Evolutionary conservation across 2,888 invertebrate genomes (phyloP), one percentile per base, ranked within the genome.

Genomic region (Nymphalis c-album): DNA sequence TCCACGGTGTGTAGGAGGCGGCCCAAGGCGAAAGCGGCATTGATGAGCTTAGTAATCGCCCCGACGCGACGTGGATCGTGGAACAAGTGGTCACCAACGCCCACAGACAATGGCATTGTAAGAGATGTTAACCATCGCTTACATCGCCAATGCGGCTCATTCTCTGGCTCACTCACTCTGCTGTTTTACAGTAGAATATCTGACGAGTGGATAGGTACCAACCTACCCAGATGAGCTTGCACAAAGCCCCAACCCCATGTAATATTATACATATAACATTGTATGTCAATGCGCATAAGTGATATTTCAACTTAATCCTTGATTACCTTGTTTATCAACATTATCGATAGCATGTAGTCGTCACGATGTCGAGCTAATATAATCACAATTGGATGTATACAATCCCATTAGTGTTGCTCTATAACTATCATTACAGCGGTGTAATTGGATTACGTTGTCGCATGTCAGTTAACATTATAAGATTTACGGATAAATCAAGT

Each of bases 321-420:
- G 59, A 59, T 47, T 48, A 20, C 57, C 17, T 22, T 35, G 35
- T 48, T 48, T 48, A 17, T 47, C 16, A 7, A 50, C 46, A 58
- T 40, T 64, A 64, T 13, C 22, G 40, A 45, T 45, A 53, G 40
- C 31, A 58, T 50, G 62, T 62, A 50, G 26, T 20, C 50, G 16
- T 62, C n/a, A 62, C 18, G 31, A 22, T 62, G 57, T 62, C 40
- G 58, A 62, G 45, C 62, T 47, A 58, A 62, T 67, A 58, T 62
- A 51, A 67, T 62, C 45, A 66, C 61, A 62, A 67, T 58, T 58
- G 62, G 57, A 62, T 59, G 61, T 50, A 67, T 57, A 62, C 62
- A 67, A 67, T 67, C 50, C 58, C 48, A 62, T 67, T 67, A 67
- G 40, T 62, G 45, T 40, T 35, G 60, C 61, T 64, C 35, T 58